These are phyloP conservation scores for Eurosta solidaginis DNA, from an alignment of 1,140 invertebrate genomes.

Conservation along the genomic window DNA sequence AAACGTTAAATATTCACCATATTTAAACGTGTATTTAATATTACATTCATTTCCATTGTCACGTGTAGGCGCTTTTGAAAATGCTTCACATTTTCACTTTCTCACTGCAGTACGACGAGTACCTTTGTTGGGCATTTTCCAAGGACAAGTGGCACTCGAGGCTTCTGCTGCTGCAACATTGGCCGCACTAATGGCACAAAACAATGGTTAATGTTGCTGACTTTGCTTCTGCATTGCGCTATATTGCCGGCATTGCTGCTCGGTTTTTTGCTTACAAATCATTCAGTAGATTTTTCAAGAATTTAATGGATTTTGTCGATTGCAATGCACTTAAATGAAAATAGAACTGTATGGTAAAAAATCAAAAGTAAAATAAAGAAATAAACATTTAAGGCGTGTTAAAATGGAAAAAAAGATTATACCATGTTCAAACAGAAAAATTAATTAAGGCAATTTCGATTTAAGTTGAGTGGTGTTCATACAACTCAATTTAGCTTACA, in stretches of 20 bases:
- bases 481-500: too few relatives aligned
- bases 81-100: neutral
- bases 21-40: too few relatives aligned
- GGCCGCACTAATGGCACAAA: too few relatives aligned
- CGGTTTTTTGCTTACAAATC: neutral
- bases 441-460: too few relatives aligned
- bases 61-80: neutral
- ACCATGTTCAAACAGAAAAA: too few relatives aligned
- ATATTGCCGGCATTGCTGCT: neutral
- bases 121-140: neutral
- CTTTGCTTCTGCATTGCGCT: neutral
- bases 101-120: neutral
- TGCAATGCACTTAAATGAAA: neutral
- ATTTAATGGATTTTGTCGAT: slow-evolving; percentile 6
- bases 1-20: too few relatives aligned
- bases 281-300: neutral
- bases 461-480: too few relatives aligned
- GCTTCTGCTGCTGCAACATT: neutral
- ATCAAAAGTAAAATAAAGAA: neutral
- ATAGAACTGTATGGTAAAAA: neutral
- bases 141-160: slow-evolving; percentile 4
- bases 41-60: too few relatives aligned
- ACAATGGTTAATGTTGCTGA: slow-evolving; percentile 9
- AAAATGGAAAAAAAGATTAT: too few relatives aligned
- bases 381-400: neutral